phyloP scores from a whole-genome alignment of 2,888 invertebrate species.

The Strigamia crassipes region DNA sequence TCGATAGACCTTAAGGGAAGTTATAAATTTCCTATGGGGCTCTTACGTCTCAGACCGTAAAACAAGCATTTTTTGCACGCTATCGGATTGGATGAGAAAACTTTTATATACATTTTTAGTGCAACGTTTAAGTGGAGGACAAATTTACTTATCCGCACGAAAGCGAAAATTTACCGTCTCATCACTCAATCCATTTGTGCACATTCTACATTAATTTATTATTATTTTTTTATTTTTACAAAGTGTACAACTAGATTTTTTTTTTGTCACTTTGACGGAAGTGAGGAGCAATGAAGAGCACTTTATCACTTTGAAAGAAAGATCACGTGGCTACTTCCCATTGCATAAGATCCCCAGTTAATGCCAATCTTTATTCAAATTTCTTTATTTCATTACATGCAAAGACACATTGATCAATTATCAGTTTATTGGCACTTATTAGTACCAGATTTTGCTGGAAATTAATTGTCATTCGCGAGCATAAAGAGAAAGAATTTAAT shows the following conservation, averaged over 20 bases:
- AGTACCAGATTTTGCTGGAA: neutral
- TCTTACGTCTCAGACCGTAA: neutral
- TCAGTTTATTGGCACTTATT: neutral
- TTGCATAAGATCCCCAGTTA: too few species aligned
- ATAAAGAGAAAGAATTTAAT: neutral
- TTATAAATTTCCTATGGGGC: neutral
- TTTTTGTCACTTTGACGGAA: neutral
- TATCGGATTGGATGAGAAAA: neutral
- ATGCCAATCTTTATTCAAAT: too few species aligned
- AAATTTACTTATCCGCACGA: constrained; percentile 3
- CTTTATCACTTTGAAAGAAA: neutral
- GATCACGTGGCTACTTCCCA: constrained; percentile 11
- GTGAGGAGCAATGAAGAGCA: constrained; percentile 31
- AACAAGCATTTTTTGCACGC: neutral
- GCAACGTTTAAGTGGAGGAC: neutral
- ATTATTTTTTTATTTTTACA: neutral
- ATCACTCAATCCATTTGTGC: neutral
- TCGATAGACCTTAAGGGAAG: neutral
- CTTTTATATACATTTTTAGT: neutral
- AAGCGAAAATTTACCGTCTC: neutral
- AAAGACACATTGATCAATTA: neutral
- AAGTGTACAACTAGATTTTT: neutral
- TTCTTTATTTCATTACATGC: too few species aligned
- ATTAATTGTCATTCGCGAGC: neutral
- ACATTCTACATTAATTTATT: neutral